Percentiles rank a stretch among this genome's conserved stretches.
phyloP scores from a whole-genome alignment of 2,797 vertebrate genomes.

The Acipenser oxyrinchus region DNA sequence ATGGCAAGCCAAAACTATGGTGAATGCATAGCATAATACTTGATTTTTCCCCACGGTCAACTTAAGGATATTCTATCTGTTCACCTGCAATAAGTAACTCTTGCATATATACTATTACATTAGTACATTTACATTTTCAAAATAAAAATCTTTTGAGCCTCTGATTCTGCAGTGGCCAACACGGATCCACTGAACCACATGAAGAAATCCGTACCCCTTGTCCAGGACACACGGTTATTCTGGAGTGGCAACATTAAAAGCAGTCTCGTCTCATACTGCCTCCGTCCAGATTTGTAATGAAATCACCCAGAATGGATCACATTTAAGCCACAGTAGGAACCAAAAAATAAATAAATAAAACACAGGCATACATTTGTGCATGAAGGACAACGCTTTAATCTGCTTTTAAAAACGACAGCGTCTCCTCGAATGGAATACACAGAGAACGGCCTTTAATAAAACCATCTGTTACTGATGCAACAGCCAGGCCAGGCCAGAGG shows the following conservation, averaged over 20 bases:
- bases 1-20: too few relatives aligned
- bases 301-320: conserved; percentile 17
- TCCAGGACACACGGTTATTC: too few relatives aligned
- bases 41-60: too few relatives aligned
- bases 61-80: too few relatives aligned
- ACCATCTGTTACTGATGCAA: background rate
- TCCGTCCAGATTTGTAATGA: conserved; percentile 17
- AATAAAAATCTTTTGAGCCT: too few relatives aligned
- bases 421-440: background rate
- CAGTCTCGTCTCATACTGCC: conserved; percentile 7
- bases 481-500: background rate
- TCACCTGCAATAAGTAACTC: too few relatives aligned
- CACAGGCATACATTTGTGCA: conserved; percentile 12
- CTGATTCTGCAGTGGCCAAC: too few relatives aligned
- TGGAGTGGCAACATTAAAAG: background rate
- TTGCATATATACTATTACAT: too few relatives aligned
- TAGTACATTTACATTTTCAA: too few relatives aligned
- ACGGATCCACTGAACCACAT: too few relatives aligned
- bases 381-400: conserved; percentile 22
- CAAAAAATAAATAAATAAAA: background rate
- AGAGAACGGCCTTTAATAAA: background rate
- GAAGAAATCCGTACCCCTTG: too few relatives aligned
- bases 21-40: too few relatives aligned
- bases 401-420: conserved; percentile 7
- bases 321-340: conserved; percentile 13